Evolutionary conservation across 2,113 vertebrate genomes (phyloP).

Genomic region (Myotis davidii): DNA sequence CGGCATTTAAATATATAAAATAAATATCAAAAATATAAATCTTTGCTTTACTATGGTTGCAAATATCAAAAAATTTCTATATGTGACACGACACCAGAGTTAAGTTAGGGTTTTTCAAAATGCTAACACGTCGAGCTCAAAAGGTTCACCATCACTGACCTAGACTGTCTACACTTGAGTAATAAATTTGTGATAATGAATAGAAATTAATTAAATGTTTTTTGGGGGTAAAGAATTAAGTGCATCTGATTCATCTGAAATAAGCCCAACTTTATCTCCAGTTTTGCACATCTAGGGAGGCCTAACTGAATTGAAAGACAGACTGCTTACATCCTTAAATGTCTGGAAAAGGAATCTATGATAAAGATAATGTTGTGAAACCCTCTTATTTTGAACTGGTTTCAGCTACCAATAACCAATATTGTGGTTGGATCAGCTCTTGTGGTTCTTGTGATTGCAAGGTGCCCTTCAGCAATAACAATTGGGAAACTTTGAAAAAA

Average conservation of each 20-base stretch:
- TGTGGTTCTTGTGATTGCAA: background rate
- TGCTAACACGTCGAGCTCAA: too few relatives aligned
- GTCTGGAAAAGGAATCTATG: background rate
- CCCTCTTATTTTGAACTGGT: background rate
- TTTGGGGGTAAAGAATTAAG: conserved; percentile 29
- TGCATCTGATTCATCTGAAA: background rate
- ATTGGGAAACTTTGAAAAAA: background rate
- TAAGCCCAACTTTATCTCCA: background rate
- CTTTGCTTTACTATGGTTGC: too few relatives aligned
- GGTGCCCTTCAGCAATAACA: background rate
- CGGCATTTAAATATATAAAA: too few relatives aligned
- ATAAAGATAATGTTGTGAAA: background rate
- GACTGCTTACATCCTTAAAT: background rate
- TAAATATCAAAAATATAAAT: too few relatives aligned
- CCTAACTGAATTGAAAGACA: background rate
- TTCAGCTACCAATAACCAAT: background rate
- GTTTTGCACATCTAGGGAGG: background rate
- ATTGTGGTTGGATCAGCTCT: background rate
- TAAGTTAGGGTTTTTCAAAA: too few relatives aligned
- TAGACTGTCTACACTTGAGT: background rate
- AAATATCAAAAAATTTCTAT: too few relatives aligned
- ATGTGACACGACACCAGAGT: too few relatives aligned
- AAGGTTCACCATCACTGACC: background rate
- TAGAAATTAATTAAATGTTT: background rate
- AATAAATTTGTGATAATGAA: background rate